A percentile compares a stretch with the other conserved stretches of the same genome.
phyloP scores from a whole-genome alignment of 2,888 invertebrate genomes.

The Tupiocoris notatus region DNA sequence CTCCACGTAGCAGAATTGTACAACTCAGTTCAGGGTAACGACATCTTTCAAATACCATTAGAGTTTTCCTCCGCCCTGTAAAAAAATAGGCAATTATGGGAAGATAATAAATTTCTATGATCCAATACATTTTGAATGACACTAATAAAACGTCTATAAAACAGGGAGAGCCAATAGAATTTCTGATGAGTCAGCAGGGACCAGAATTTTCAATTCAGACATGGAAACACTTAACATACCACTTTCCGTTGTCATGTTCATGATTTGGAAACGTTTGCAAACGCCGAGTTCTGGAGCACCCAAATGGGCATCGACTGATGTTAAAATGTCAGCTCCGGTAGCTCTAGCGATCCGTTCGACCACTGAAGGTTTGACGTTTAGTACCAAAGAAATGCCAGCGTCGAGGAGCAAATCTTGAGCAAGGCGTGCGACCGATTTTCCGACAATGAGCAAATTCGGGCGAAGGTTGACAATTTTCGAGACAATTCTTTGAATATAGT shows the following conservation, averaged over 20 bases:
- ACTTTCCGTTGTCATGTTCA: conserved; percentile 58
- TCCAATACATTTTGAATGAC: not conserved
- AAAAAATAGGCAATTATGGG: too few species aligned
- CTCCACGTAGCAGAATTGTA: conserved; percentile 50
- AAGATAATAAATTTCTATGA: too few species aligned
- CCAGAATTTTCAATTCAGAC: not conserved
- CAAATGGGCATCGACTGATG: conserved; percentile 84
- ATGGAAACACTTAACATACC: conserved; percentile 53
- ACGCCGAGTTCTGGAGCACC: conserved; percentile 78
- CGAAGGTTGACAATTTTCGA: conserved; percentile 78
- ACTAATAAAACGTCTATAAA: not conserved
- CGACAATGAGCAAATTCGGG: conserved; percentile 86
- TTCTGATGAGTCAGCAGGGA: too few species aligned
- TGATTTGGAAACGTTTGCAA: conserved; percentile 78
- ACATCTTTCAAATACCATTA: conserved; percentile 93
- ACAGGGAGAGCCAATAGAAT: too few species aligned
- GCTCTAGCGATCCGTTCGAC: conserved; percentile 77
- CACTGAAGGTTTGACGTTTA: conserved; percentile 78
- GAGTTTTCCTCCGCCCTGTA: conserved; percentile 70
- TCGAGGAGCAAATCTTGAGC: conserved; percentile 84
- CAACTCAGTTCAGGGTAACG: conserved; percentile 60
- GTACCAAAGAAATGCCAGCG: conserved; percentile 79
- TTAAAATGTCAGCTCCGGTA: conserved; percentile 79
- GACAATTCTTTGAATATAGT: conserved; percentile 81
- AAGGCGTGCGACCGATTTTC: conserved; percentile 62